These are phyloP conservation scores for Heliconius congener DNA, from an alignment of 1,140 invertebrate species.

Conservation along the genomic window DNA sequence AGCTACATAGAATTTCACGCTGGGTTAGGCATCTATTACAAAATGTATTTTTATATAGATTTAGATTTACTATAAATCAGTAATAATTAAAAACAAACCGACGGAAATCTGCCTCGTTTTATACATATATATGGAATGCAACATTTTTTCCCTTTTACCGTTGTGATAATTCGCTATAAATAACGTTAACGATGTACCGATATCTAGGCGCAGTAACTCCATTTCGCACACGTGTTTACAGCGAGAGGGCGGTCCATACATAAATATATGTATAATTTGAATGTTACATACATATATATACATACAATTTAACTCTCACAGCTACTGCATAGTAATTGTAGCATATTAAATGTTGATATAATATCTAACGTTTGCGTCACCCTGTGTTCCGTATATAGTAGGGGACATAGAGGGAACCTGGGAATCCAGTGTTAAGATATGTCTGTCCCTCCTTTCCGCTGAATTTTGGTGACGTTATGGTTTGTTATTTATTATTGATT, in stretches of 20 bases:
- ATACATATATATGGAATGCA: neutral
- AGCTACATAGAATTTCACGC: too few relatives aligned
- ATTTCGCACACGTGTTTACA: conserved; percentile 22
- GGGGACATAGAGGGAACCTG: too few relatives aligned
- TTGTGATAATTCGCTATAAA: conserved; percentile 14
- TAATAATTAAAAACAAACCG: neutral
- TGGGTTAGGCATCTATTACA: neutral
- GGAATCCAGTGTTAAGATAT: too few relatives aligned
- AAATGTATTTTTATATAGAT: neutral
- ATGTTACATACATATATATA: conserved; percentile 1
- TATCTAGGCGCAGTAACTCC: conserved; percentile 18
- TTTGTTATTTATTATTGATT: too few relatives aligned
- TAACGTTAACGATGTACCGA: conserved; percentile 11
- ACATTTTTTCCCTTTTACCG: conserved; percentile 11
- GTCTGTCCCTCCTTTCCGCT: too few relatives aligned
- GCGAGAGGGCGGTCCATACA: conserved; percentile 8
- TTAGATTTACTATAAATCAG: neutral
- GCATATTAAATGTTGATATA: neutral
- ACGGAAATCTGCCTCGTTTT: neutral
- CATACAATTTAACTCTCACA: neutral
- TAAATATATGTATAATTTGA: neutral
- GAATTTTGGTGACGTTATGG: too few relatives aligned
- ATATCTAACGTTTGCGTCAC: neutral
- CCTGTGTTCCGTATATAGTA: too few relatives aligned
- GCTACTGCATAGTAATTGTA: neutral